Evolutionary conservation across 2,797 vertebrate genomes (phyloP), one percentile per base, ranked within the genome.

Genomic region (Danio kyathit): DNA sequence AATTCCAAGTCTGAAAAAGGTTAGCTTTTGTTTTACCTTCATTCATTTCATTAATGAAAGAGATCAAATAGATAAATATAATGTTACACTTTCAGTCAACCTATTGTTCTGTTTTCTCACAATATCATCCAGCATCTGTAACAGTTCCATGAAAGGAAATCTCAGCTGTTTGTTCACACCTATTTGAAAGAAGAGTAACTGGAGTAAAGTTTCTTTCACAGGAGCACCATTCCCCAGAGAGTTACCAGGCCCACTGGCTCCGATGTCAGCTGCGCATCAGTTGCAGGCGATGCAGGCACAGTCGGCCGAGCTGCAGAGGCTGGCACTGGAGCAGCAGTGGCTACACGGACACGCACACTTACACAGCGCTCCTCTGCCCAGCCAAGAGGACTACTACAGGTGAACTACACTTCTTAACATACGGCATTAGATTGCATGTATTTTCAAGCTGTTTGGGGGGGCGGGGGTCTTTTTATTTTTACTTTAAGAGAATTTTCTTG

Each of bases 301-400:
- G 94, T 99, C 97, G 0, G 97, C 97, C 9, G 98, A 99, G 93
- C 94, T 99, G 89, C 98, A 99, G 69, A 95, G 98, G 91, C 95
- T 99, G 93, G 98, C 98, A 6, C 95, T 99, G 96, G 98, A 99
- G 90, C 98, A 99, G 92, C 98, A 99, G 91, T 99, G 98, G 98
- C 93, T 99, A 86, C 98, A 99, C 0, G 97, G 96, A 29, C 97
- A 99, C 85, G 94, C 95, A 82, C 97, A 99, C 92, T 93, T 99
- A 92, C 97, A 99, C 0, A 97, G 97, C 5, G 97, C 97, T 41
- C 95, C 96, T 81, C 92, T 99, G 77, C 97, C 98, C 0, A 97
- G 97, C 88, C 98, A 99, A 91, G 98, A 99, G 91, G 98, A 99
- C 92, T 99, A 99, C 85, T 99, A 99, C 95, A 99, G 97, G 98